A percentile compares a stretch with the other conserved stretches of the same genome.
phyloP scores from a whole-genome alignment of 1,140 invertebrate species.

The Diorhabda elongata region DNA sequence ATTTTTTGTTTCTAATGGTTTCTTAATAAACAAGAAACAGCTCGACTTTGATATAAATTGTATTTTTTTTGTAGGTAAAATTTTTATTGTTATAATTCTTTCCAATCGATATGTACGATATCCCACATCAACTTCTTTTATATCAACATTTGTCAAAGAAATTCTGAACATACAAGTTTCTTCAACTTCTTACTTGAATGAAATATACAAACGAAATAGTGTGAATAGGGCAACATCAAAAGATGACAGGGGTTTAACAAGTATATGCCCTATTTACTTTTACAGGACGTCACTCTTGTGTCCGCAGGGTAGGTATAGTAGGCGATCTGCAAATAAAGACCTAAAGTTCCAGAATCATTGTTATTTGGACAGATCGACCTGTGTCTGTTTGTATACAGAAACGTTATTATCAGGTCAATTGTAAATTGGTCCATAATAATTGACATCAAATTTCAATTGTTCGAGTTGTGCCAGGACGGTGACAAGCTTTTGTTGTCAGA shows the following conservation, averaged over 20 bases:
- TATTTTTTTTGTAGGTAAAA: too few species aligned
- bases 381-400: slow-evolving; percentile 33
- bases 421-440: slow-evolving; percentile 25
- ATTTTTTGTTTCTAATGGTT: too few species aligned
- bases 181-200: too few species aligned
- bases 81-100: too few species aligned
- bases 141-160: too few species aligned
- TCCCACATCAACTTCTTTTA: too few species aligned
- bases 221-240: background rate
- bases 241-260: slow-evolving; percentile 13
- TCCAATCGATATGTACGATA: too few species aligned
- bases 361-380: slow-evolving; percentile 16
- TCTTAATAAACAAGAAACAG: too few species aligned
- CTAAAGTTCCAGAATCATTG: slow-evolving; percentile 7
- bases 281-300: background rate
- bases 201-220: background rate
- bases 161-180: too few species aligned
- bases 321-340: slow-evolving; percentile 9
- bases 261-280: slow-evolving; percentile 6
- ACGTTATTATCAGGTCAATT: slow-evolving; percentile 33
- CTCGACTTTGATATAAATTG: too few species aligned
- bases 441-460: slow-evolving; percentile 11
- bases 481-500: background rate
- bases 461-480: background rate
- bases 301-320: slow-evolving; percentile 8